Evolutionary conservation across 2,113 vertebrate species (phyloP).

Genomic region (Arothron firmamentum): DNA sequence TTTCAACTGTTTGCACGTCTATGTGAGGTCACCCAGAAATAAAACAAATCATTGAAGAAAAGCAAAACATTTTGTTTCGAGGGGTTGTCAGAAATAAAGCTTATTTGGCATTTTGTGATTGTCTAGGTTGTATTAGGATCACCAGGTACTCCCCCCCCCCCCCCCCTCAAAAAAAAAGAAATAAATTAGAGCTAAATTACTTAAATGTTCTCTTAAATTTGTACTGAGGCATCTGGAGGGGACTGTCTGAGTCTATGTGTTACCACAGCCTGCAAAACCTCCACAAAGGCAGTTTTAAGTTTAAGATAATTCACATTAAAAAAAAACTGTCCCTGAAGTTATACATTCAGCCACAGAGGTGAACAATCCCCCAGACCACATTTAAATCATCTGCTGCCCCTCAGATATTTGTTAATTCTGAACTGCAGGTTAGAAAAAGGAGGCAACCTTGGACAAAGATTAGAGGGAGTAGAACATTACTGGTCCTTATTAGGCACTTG

Average conservation of each 20-base stretch:
- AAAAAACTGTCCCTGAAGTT: constrained; percentile 42
- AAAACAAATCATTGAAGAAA: constrained; percentile 4
- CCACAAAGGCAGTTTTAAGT: constrained; percentile 33
- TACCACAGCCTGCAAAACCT: constrained; percentile 5
- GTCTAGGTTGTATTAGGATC: constrained; percentile 23
- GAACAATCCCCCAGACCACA: constrained; percentile 15
- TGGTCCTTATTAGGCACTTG: constrained; percentile 64
- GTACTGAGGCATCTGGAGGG: constrained; percentile 6
- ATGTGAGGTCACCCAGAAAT: constrained; percentile 9
- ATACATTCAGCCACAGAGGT: constrained; percentile 42
- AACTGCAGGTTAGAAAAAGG: constrained; percentile 29
- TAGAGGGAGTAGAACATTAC: constrained; percentile 36
- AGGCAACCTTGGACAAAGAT: constrained; percentile 33
- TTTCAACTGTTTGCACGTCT: constrained; percentile 21
- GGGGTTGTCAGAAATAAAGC: constrained; percentile 6
- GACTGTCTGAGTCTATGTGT: not conserved
- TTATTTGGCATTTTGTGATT: constrained; percentile 62
- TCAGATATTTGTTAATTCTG: constrained; percentile 6
- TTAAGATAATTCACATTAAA: constrained; percentile 39
- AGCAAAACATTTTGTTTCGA: too few relatives aligned
- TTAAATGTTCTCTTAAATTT: not conserved
- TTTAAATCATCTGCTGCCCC: not conserved
- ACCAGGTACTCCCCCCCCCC: not conserved
- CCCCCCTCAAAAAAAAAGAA: too few relatives aligned
- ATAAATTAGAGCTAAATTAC: not conserved